A percentile compares a stretch with the other conserved stretches of the same genome.
These are phyloP conservation scores for Pelvicachromis taeniatus DNA, from an alignment of 2,113 vertebrate genomes.

Conservation along the genomic window DNA sequence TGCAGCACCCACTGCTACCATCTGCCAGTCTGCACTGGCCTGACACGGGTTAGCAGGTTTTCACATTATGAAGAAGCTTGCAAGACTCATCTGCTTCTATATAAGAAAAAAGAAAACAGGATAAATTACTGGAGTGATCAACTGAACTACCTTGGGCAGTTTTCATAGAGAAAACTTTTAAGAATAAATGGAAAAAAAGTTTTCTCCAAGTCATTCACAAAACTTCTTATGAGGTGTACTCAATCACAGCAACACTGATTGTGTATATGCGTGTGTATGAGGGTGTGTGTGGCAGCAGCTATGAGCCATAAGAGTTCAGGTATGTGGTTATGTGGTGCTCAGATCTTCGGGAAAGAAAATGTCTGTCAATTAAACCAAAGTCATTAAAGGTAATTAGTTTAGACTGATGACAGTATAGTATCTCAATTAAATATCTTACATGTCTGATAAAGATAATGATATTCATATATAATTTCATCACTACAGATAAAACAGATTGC, in stretches of 20 bases:
- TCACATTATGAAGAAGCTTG: background rate
- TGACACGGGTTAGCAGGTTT: conserved; percentile 8
- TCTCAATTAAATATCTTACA: background rate
- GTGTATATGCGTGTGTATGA: background rate
- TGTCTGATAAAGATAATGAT: conserved; percentile 11
- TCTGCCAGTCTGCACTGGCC: conserved; percentile 1
- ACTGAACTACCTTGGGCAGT: background rate
- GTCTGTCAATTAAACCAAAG: conserved; percentile 1
- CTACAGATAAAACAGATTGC: background rate
- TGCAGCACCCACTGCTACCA: conserved; percentile 5
- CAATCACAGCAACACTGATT: background rate
- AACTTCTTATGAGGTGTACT: background rate
- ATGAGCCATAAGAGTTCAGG: background rate
- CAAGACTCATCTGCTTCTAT: background rate
- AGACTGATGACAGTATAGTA: background rate
- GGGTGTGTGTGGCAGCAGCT: background rate
- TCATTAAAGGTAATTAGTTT: background rate
- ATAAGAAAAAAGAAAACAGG: background rate
- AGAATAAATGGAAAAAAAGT: background rate
- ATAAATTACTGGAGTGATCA: background rate
- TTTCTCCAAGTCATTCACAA: background rate
- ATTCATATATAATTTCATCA: background rate
- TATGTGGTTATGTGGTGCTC: background rate
- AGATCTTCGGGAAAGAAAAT: background rate
- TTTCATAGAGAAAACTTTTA: background rate